Conservation (phyloP, 2,113 vertebrate genomes). For the Pedionomus torquatus region DNA sequence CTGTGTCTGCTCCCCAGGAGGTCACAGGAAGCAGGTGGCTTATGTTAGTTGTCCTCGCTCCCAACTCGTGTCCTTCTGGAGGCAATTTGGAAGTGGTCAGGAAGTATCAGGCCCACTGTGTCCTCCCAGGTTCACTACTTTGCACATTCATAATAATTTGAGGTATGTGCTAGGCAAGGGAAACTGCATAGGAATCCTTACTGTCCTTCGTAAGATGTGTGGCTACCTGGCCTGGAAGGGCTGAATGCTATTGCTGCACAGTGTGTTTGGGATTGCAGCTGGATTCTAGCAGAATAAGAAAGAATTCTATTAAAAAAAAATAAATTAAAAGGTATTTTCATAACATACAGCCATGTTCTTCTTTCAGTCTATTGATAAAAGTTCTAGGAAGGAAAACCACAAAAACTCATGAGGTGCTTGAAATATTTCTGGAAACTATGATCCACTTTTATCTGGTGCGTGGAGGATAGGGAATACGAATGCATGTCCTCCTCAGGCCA, state of each 20-base stretch:
- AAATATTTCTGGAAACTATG: background rate
- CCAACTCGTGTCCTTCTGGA: conserved; percentile 53
- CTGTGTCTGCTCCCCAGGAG: background rate
- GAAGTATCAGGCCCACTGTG: conserved; percentile 5
- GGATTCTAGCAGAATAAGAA: background rate
- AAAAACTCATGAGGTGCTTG: background rate
- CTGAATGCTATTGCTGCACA: background rate
- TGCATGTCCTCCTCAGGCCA: background rate
- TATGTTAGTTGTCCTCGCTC: conserved; percentile 28
- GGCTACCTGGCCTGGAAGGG: background rate
- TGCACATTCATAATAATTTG: background rate
- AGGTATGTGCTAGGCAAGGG: background rate
- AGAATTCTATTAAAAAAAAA: background rate
- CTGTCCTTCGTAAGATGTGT: background rate
- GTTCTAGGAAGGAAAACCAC: background rate
- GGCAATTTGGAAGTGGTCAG: conserved; percentile 17
- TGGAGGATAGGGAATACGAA: background rate
- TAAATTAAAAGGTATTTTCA: background rate
- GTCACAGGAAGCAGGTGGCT: conserved; percentile 64
- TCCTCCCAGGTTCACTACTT: background rate
- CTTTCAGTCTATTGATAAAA: background rate
- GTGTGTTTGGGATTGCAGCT: background rate
- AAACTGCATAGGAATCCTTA: background rate
- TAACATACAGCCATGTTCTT: background rate
- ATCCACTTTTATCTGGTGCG: background rate